A percentile compares a stretch with the other conserved stretches of the same genome.
These are phyloP conservation scores for Erithacus rubecula DNA, from an alignment of 2,797 vertebrate genomes.

Conservation along the genomic window DNA sequence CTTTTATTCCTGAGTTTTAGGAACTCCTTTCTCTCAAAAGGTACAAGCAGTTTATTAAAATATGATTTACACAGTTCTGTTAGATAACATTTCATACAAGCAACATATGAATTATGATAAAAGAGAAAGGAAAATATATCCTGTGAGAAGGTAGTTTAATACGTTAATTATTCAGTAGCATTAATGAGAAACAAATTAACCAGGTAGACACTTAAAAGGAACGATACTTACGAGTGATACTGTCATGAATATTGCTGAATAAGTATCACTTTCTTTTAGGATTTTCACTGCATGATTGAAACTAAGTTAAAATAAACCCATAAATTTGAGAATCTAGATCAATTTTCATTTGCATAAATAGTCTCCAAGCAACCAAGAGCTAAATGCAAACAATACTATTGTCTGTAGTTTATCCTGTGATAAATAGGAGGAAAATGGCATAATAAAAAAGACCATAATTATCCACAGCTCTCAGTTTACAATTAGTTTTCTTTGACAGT, in stretches of 20 bases:
- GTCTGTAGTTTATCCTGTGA: slow-evolving; percentile 70
- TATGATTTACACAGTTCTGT: not conserved
- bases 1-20: not conserved
- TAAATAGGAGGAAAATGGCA: slow-evolving; percentile 70
- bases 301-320: slow-evolving; percentile 21
- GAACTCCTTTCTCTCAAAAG: not conserved
- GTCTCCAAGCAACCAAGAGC: slow-evolving; percentile 60
- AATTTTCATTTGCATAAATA: slow-evolving; percentile 71
- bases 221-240: not conserved
- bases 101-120: not conserved
- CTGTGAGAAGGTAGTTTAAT: not conserved
- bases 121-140: not conserved
- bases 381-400: slow-evolving; percentile 70
- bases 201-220: not conserved
- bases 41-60: not conserved
- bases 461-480: slow-evolving; percentile 76
- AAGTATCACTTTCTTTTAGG: not conserved
- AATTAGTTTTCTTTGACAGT: slow-evolving; percentile 79
- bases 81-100: not conserved
- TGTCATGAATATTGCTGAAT: not conserved
- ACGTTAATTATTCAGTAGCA: not conserved
- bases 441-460: slow-evolving; percentile 75
- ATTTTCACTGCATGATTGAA: slow-evolving; percentile 35
- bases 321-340: slow-evolving; percentile 60
- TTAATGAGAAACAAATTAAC: slow-evolving; percentile 7